These are phyloP conservation scores for Oriolus oriolus DNA, from an alignment of 2,113 vertebrate genomes.

Conservation along the genomic window DNA sequence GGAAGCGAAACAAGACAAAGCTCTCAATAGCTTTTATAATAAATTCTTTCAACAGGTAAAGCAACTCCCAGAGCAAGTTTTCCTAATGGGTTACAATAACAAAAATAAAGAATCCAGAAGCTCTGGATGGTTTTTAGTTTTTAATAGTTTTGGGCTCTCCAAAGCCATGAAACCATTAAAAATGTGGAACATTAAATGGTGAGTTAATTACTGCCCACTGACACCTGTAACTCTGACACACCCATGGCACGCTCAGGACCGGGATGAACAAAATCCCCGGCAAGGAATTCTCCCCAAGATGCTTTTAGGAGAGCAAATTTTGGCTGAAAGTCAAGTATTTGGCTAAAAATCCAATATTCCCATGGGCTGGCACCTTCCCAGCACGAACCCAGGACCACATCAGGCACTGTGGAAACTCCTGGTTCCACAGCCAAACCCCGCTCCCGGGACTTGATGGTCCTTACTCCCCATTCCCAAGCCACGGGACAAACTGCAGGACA, in stretches of 20 bases:
- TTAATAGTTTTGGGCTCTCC: not conserved
- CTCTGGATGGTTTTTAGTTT: not conserved
- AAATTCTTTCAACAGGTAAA: slow-evolving; percentile 46
- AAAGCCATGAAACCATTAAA: not conserved
- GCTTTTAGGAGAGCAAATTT: not conserved
- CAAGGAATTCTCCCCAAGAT: not conserved
- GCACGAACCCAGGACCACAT: fast-evolving
- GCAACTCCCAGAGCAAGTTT: not conserved
- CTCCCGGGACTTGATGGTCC: not conserved
- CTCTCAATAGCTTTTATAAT: not conserved
- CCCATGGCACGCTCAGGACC: fast-evolving
- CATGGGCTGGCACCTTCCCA: not conserved
- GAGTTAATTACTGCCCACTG: not conserved
- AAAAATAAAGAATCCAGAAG: not conserved
- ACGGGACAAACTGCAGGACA: not conserved
- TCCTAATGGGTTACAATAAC: not conserved
- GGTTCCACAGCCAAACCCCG: not conserved
- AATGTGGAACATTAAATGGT: not conserved
- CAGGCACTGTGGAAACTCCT: fast-evolving
- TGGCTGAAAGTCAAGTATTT: not conserved
- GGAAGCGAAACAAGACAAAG: not conserved
- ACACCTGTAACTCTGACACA: not conserved
- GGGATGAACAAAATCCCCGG: not conserved
- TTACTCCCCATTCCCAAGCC: not conserved
- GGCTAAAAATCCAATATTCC: not conserved